Conservation (phyloP, 2,888 invertebrate genomes). For the Cylloceria caligata region DNA sequence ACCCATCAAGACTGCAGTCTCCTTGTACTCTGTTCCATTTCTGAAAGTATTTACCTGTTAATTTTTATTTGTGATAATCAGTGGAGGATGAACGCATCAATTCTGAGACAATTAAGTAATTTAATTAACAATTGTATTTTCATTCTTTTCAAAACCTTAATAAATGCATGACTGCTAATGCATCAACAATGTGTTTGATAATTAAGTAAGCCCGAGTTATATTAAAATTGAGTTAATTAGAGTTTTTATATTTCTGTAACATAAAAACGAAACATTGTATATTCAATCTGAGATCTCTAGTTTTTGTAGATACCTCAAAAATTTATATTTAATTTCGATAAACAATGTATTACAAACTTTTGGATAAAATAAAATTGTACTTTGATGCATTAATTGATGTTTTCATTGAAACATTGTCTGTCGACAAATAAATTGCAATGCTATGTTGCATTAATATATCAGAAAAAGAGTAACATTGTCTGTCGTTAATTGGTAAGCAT, state of each 20-base stretch:
- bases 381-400: constrained; percentile 40
- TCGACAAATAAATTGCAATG: background rate
- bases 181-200: too few relatives aligned
- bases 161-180: too few relatives aligned
- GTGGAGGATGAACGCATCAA: background rate
- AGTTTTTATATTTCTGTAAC: too few relatives aligned
- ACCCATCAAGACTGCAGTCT: constrained; percentile 90
- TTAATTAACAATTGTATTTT: too few relatives aligned
- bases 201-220: too few relatives aligned
- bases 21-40: constrained; percentile 88
- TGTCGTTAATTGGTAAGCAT: background rate
- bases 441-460: constrained; percentile 1
- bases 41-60: constrained; percentile 79
- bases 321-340: background rate
- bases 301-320: background rate
- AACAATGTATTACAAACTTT: too few relatives aligned
- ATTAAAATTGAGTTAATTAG: too few relatives aligned
- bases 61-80: background rate
- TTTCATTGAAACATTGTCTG: background rate
- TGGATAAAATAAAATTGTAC: background rate
- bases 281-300: background rate
- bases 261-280: background rate
- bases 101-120: too few relatives aligned
- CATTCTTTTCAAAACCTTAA: background rate
- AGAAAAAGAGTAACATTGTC: constrained; percentile 7